phyloP scores from a whole-genome alignment of 1,140 invertebrate species.

The fruit fly (Drosophila melanogaster) region DNA sequence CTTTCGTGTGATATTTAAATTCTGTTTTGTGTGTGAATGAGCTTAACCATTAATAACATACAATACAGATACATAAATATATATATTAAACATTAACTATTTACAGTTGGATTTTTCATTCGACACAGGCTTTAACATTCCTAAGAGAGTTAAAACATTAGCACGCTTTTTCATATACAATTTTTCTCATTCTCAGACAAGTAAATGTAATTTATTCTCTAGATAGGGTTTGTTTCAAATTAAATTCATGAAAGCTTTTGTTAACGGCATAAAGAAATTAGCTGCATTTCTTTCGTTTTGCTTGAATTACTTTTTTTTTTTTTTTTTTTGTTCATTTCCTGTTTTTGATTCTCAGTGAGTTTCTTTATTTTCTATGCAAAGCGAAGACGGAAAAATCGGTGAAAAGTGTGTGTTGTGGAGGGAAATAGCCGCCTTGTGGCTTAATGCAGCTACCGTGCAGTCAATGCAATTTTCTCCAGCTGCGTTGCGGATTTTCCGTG shows the following conservation, averaged over 20 bases:
- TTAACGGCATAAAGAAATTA: constrained; percentile 74
- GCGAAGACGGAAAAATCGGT: constrained; percentile 76
- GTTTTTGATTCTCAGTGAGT: constrained; percentile 32
- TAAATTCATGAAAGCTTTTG: constrained; percentile 78
- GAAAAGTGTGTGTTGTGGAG: constrained; percentile 57
- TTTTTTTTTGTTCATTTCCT: constrained; percentile 16
- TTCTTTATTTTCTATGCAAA: constrained; percentile 53
- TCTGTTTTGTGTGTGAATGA: constrained; percentile 46
- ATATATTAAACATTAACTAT: constrained; percentile 73
- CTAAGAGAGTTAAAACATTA: constrained; percentile 51
- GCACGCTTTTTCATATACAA: constrained; percentile 15
- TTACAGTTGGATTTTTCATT: constrained; percentile 46
- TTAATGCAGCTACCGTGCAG: constrained; percentile 77
- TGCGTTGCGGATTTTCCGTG: constrained; percentile 34
- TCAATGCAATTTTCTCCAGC: constrained; percentile 30
- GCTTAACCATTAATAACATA: constrained; percentile 79
- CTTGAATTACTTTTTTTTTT: constrained; percentile 10
- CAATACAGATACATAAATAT: constrained; percentile 68
- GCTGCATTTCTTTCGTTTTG: constrained; percentile 33
- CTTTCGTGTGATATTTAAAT: constrained; percentile 36
- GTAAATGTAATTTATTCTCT: constrained; percentile 32
- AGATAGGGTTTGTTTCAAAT: constrained; percentile 62
- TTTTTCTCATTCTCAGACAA: constrained; percentile 9
- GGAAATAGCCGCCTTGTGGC: constrained; percentile 16
- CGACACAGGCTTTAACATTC: constrained; percentile 17